Evolutionary conservation across 92 coral and sea anemone genomes (phyloP).

Genomic region (Actinostola sp.): DNA sequence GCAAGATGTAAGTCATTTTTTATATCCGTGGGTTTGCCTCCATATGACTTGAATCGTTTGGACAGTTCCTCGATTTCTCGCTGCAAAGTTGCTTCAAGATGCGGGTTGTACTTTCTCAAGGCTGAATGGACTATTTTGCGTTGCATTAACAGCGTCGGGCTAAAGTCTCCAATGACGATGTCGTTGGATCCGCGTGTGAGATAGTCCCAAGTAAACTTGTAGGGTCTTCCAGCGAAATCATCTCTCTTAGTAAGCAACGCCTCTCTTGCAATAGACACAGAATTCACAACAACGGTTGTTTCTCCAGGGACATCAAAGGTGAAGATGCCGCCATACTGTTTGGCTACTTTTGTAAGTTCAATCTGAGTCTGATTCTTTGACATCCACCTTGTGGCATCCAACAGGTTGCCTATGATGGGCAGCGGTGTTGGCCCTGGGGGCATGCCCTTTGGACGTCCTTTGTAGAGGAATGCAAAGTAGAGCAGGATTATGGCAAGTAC

Average conservation of each 20-base stretch:
- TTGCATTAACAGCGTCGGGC: slow-evolving; percentile 36
- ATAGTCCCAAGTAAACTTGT: slow-evolving; percentile 28
- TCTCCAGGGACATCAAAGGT: slow-evolving; percentile 38
- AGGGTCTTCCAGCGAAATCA: too few species aligned
- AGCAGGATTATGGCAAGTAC: too few species aligned
- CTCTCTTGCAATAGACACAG: too few species aligned
- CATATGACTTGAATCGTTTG: slow-evolving; percentile 32
- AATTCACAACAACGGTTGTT: slow-evolving; percentile 48
- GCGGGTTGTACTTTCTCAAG: slow-evolving; percentile 61
- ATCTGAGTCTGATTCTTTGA: too few species aligned
- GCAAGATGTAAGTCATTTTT: slow-evolving; percentile 42
- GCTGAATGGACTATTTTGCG: slow-evolving; percentile 76
- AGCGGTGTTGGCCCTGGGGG: too few species aligned
- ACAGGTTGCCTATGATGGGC: too few species aligned
- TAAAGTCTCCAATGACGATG: slow-evolving; percentile 51
- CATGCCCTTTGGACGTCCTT: too few species aligned
- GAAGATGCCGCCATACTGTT: slow-evolving; percentile 44
- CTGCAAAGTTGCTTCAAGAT: slow-evolving; percentile 44
- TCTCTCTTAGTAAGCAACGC: too few species aligned
- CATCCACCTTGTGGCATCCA: too few species aligned
- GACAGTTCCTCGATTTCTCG: slow-evolving; percentile 41
- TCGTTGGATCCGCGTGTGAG: slow-evolving; percentile 50
- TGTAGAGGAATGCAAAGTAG: too few species aligned
- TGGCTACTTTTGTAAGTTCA: slow-evolving; percentile 32
- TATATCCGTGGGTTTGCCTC: slow-evolving; percentile 58